A percentile compares a stretch with the other conserved stretches of the same genome.
These are phyloP conservation scores for Sigmodon hispidus DNA, from an alignment of 2,113 vertebrate genomes.

Conservation along the genomic window DNA sequence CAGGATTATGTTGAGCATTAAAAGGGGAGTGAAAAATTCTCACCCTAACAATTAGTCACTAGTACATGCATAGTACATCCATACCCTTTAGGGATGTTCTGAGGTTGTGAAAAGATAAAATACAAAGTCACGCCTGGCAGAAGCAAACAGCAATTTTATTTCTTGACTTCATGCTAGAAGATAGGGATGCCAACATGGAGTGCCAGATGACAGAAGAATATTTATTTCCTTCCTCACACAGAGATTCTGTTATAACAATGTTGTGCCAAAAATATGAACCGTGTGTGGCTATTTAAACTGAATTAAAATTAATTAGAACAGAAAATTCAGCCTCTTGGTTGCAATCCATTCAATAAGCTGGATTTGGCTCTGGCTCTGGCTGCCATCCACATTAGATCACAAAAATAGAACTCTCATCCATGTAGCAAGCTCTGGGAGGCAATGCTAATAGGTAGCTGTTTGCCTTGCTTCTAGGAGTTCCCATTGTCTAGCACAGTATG, in stretches of 20 bases:
- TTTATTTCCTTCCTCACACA: not conserved
- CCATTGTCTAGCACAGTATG: not conserved
- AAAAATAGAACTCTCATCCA: rapidly evolving
- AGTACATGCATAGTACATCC: not conserved
- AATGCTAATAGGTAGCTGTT: too few species aligned
- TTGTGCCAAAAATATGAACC: too few species aligned
- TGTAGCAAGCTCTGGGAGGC: rapidly evolving
- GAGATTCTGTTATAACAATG: not conserved
- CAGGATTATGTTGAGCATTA: not conserved
- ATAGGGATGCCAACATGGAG: not conserved
- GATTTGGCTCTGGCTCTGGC: not conserved
- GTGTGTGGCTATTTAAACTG: not conserved
- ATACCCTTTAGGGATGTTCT: rapidly evolving
- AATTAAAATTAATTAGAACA: not conserved
- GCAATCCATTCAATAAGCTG: too few species aligned
- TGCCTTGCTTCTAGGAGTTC: not conserved
- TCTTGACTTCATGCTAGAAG: not conserved
- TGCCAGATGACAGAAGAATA: not conserved
- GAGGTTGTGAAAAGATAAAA: not conserved
- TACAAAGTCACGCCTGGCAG: rapidly evolving
- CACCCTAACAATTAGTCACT: not conserved
- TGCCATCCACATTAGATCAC: not conserved
- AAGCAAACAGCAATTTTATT: too few species aligned
- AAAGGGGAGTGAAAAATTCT: not conserved
- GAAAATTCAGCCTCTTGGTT: not conserved